Conservation (phyloP, 2,113 vertebrate species). For the Eclectus roratus region DNA sequence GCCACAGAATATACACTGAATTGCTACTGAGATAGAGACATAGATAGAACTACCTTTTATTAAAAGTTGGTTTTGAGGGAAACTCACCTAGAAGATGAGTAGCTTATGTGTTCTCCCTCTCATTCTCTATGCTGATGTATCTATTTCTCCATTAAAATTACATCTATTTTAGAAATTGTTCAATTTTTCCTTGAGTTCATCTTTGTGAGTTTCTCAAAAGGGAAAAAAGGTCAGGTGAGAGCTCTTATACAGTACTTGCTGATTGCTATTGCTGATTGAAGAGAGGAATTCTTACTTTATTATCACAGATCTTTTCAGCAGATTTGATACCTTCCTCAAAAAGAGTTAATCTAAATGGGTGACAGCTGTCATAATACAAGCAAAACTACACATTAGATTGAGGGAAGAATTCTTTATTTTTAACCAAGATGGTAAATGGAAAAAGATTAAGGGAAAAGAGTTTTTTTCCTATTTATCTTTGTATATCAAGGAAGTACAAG, state of each 20-base stretch:
- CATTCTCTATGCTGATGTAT: background rate
- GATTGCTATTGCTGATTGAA: background rate
- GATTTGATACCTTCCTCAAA: background rate
- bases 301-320: background rate
- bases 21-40: background rate
- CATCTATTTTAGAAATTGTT: background rate
- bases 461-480: background rate
- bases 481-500: background rate
- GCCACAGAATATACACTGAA: background rate
- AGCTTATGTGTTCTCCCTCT: background rate
- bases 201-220: background rate
- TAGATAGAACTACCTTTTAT: background rate
- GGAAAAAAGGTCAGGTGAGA: background rate
- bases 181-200: background rate
- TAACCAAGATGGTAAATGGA: background rate
- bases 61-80: background rate
- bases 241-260: background rate
- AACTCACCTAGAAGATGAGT: background rate
- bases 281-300: background rate
- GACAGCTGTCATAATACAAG: background rate
- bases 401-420: background rate
- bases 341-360: background rate
- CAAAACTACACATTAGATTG: background rate
- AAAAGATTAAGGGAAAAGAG: background rate
- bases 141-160: background rate